Evolutionary conservation across 37 sponge, comb jelly and placozoan genomes (phyloP).

Genomic region (Halisarca cf. caerulea): DNA sequence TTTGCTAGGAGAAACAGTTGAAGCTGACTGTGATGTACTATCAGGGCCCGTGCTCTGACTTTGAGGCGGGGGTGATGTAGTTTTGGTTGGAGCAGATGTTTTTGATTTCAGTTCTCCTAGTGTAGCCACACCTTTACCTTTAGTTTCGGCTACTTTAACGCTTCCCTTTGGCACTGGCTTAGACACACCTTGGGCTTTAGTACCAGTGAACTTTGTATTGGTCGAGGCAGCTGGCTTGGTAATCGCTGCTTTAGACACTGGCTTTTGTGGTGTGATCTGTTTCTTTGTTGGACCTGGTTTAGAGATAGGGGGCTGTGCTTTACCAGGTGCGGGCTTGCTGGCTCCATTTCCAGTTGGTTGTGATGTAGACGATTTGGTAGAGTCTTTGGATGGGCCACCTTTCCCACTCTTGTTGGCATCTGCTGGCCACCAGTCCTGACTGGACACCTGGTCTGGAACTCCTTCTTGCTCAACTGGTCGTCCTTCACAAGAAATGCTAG

Average conservation of each 20-base stretch:
- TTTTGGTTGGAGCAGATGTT: background rate
- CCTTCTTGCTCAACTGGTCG: slow-evolving; percentile 32
- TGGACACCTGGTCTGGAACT: slow-evolving; percentile 56
- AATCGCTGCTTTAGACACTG: background rate
- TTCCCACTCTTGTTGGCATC: slow-evolving; percentile 18
- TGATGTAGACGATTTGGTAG: background rate
- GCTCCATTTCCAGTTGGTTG: background rate
- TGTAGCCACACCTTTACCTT: slow-evolving; percentile 73
- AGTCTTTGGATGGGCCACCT: background rate
- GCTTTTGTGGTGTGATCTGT: background rate
- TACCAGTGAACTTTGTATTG: background rate
- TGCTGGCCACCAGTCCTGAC: slow-evolving; percentile 86
- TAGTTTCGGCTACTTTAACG: background rate
- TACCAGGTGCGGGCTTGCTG: background rate
- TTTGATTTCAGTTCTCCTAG: slow-evolving; percentile 46
- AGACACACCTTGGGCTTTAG: background rate
- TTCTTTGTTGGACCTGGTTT: slow-evolving; percentile 13
- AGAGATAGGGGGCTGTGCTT: background rate
- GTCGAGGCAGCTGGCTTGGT: background rate
- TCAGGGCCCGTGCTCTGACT: background rate
- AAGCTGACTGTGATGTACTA: background rate
- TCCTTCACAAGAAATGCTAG: slow-evolving; percentile 82
- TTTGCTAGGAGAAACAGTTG: slow-evolving; percentile 5
- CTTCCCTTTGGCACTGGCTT: background rate
- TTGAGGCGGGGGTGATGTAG: background rate